A percentile compares a stretch with the other conserved stretches of the same genome.
These are phyloP conservation scores for Lucifuga dentata DNA, from an alignment of 2,113 vertebrate species.

Conservation along the genomic window DNA sequence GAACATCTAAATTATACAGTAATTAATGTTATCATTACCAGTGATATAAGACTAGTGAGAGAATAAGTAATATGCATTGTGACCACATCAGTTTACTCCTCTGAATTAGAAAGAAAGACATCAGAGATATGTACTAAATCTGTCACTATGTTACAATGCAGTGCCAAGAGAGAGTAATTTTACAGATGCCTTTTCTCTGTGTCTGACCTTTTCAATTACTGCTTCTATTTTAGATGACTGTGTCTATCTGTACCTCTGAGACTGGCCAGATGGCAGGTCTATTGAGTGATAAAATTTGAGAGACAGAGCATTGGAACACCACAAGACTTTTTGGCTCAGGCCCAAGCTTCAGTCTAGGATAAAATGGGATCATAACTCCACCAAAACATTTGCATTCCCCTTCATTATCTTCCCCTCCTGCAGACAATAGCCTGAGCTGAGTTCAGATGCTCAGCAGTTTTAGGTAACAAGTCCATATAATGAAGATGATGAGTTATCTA, in stretches of 20 bases:
- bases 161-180: slow-evolving; percentile 55
- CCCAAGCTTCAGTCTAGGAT: slow-evolving; percentile 46
- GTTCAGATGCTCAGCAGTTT: slow-evolving; percentile 40
- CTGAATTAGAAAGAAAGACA: slow-evolving; percentile 33
- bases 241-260: slow-evolving; percentile 69
- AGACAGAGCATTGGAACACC: slow-evolving; percentile 71
- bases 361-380: slow-evolving; percentile 57
- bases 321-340: slow-evolving; percentile 58
- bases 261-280: slow-evolving; percentile 77
- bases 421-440: slow-evolving; percentile 24
- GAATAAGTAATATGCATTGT: slow-evolving; percentile 52
- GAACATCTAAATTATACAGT: slow-evolving; percentile 39
- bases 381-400: slow-evolving; percentile 58
- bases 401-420: slow-evolving; percentile 62
- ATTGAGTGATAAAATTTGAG: slow-evolving; percentile 76
- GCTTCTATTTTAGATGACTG: slow-evolving; percentile 75
- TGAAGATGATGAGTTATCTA: slow-evolving; percentile 19
- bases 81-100: slow-evolving; percentile 30
- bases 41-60: slow-evolving; percentile 16
- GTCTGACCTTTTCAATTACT: slow-evolving; percentile 76
- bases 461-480: slow-evolving; percentile 4
- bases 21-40: slow-evolving; percentile 55
- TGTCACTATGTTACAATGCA: slow-evolving; percentile 31
- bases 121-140: slow-evolving; percentile 55
- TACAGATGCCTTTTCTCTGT: slow-evolving; percentile 62